Evolutionary conservation across 2,888 invertebrate genomes (phyloP).

Genomic region (Petrolisthes manimaculis): DNA sequence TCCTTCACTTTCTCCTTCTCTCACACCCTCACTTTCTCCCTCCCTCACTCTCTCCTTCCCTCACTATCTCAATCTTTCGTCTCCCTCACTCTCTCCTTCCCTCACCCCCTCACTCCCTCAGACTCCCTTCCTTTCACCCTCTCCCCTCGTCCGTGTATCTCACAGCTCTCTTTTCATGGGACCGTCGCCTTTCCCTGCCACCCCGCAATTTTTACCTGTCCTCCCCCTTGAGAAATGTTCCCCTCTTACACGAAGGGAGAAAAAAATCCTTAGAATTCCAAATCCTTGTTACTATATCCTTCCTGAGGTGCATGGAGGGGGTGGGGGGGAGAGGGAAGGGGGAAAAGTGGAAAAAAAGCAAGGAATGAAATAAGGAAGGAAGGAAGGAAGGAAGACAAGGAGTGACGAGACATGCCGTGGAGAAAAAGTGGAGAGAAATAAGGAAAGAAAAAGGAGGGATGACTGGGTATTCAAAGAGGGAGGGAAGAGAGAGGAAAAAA

Average conservation of each 20-base stretch:
- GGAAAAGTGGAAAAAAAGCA: no score
- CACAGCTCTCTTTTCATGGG: conserved; percentile 47
- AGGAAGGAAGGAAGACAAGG: background rate
- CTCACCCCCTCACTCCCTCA: conserved; percentile 5
- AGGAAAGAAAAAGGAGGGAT: background rate
- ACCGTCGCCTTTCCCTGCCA: conserved; percentile 47
- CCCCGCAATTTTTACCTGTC: conserved; percentile 54
- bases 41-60: background rate
- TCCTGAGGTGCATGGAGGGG: conserved; percentile 24
- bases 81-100: background rate
- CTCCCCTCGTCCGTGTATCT: conserved; percentile 34
- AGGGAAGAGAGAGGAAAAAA: background rate
- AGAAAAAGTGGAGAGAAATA: background rate
- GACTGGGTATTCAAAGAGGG: background rate
- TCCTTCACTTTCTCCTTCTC: background rate
- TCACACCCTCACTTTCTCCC: background rate
- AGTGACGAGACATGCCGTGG: background rate
- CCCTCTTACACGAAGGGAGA: conserved; percentile 25
- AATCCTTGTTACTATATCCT: conserved; percentile 41
- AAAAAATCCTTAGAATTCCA: conserved; percentile 52
- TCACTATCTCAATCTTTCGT: background rate
- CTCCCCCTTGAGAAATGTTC: conserved; percentile 50
- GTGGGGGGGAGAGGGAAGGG: conserved; percentile 22
- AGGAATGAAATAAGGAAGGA: background rate
- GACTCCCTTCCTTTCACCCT: conserved; percentile 10